Evolutionary conservation across 1,140 invertebrate genomes (phyloP).

Genomic region (Nasonia giraulti): DNA sequence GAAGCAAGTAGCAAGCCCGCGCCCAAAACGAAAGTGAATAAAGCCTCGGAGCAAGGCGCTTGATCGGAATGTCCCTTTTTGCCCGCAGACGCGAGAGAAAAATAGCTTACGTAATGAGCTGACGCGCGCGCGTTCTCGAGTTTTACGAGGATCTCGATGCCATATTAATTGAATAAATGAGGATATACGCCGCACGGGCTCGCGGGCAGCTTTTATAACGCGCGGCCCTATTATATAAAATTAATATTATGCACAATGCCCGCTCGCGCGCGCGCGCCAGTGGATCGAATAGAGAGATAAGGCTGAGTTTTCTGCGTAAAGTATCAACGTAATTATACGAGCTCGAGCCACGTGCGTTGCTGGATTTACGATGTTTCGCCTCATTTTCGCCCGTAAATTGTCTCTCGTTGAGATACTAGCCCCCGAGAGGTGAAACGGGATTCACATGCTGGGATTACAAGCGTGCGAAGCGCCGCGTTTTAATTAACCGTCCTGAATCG

Average conservation of each 20-base stretch:
- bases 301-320: background rate
- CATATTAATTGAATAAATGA: conserved; percentile 39
- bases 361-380: too few relatives aligned
- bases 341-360: background rate
- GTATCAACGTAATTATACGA: background rate
- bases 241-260: background rate
- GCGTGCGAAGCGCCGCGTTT: background rate
- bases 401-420: background rate
- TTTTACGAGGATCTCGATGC: conserved; percentile 21
- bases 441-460: background rate
- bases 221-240: background rate
- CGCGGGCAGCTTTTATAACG: background rate
- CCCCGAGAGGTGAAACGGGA: too few relatives aligned
- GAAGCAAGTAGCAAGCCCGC: too few relatives aligned
- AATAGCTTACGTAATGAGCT: conserved; percentile 21
- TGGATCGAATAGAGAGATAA: conserved; percentile 13
- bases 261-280: background rate
- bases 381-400: background rate
- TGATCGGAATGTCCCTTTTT: conserved; percentile 20
- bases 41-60: too few relatives aligned
- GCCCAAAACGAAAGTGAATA: background rate
- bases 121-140: background rate
- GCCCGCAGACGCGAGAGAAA: background rate
- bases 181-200: background rate
- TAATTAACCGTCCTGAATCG: background rate